Base-by-base conservation (phyloP, 2,888 invertebrate species). In the Myopa tessellatipennis region DNA sequence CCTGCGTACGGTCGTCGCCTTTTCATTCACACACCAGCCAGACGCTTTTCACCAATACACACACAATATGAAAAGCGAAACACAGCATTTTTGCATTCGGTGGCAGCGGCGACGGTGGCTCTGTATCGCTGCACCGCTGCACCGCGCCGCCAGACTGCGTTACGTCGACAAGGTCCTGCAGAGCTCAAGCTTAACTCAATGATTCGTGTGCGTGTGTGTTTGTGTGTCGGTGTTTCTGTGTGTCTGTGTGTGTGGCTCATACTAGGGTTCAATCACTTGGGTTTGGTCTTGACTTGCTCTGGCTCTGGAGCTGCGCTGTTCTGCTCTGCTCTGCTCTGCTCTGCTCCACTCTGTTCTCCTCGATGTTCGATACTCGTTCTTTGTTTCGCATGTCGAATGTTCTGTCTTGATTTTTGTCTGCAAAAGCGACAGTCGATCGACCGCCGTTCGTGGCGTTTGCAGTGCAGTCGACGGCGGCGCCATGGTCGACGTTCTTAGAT, bases 1-100 rank as follows among this genome's bases (percentile, higher is more conserved):
- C 55, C 52, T 18, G 75, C 69, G 69, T 68, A 69, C 84, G 85
- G 85, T 86, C 87, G 87, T 87, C 86, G 86, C 84, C 86, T 84
- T 85, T 82, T 80, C 79, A 61, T 34, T 68, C 75, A 67, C 68
- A 55, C 40, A 71, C 3, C 36, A 34, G 65, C 18, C 52, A 69
- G 60, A 60, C 70, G 18, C 58, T 68, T 38, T 52, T 50, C 77
- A 79, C 78, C 83, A 83, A 86, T 87, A 87, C 86, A 87, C 85
- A 87, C 87, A 85, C 84, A 86, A 87, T 85, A 87, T 86, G 86
- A 85, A 87, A 87, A 87, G 87, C 87, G 87, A 87, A 87, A 87
- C 85, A 86, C 85, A 86, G 83, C 77, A 79, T 71, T 78, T 79
- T 80, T 74, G 83, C 82, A 81, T 82, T 82, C 82, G 82, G 82